Base-by-base conservation (phyloP, 1,140 invertebrate genomes). In the Papilio polytes region DNA sequence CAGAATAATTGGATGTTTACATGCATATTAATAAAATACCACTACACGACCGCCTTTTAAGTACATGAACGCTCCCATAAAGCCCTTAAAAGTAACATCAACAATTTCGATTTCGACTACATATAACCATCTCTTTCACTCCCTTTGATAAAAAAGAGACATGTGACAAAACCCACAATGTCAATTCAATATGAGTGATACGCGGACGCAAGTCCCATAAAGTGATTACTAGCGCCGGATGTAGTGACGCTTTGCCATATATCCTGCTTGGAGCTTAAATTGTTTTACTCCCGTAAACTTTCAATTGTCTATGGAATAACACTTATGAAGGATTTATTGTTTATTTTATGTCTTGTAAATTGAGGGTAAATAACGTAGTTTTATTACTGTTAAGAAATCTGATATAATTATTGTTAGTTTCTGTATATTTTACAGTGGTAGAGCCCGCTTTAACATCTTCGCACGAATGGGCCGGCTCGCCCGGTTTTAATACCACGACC, bases 21-120 rank as follows among this genome's bases (percentile, higher is more conserved):
- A 70, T 7, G 22, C 63, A 18, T 70, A 1, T 70, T 70, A 70
- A 70, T 70, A 31, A 31, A 70, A 36, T 31, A 2, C 63, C 63
- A 31, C 63, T 70, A 26, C 13, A 36, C 63, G 4, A 70, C 31
- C 63, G 63, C 63, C 63, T 9, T 70, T 70, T 31, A 70, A 70
- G 26, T 36, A 36, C 63, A 15, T 31, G 31, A 70, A 70, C 7
- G 59, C 9, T 63, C 63, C n/a, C 26, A 36, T 31, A 70, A 70
- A 36, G 63, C 20, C 26, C 63, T 70, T 31, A 70, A 70, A 31
- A 70, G 63, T 26, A 20, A n/a, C 56, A 63, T 63, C 59, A 63
- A 26, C 20, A 26, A 22, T 63, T 15, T 51, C 10, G 46, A 3
- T 15, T 13, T 48, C 46, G 46, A 48, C 46, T 48, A 53, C 6